Evolutionary conservation across 1,140 invertebrate genomes (phyloP).

Genomic region (Drosophila simulans): DNA sequence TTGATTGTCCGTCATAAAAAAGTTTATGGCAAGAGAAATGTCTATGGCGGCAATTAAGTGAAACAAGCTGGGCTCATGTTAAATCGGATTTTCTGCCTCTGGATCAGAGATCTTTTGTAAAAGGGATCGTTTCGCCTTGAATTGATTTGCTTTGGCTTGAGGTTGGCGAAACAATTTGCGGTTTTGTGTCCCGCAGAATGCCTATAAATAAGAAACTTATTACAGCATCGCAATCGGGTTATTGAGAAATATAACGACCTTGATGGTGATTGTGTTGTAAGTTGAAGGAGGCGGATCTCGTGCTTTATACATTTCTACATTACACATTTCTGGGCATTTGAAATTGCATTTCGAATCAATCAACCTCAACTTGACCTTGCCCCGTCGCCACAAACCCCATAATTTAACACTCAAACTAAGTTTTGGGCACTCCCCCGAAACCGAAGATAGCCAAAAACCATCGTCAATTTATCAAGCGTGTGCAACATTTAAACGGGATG

Average conservation of each 20-base stretch:
- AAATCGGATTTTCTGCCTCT: conserved; percentile 20
- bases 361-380: conserved; percentile 75
- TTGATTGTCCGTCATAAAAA: conserved; percentile 76
- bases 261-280: conserved; percentile 41
- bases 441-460: conserved; percentile 48
- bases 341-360: conserved; percentile 75
- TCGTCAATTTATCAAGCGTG: conserved; percentile 68
- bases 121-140: conserved; percentile 42
- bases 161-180: conserved; percentile 62
- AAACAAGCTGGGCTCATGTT: conserved; percentile 38
- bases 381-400: conserved; percentile 47
- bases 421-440: conserved; percentile 34
- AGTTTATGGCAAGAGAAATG: conserved; percentile 63
- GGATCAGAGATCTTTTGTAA: conserved; percentile 30
- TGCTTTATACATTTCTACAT: conserved; percentile 29
- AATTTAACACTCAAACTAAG: conserved; percentile 56
- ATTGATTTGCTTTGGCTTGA: conserved; percentile 53
- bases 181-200: conserved; percentile 50
- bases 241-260: conserved; percentile 41
- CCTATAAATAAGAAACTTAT: conserved; percentile 55
- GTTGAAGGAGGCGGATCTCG: conserved; percentile 22
- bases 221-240: conserved; percentile 48
- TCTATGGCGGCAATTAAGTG: conserved; percentile 72
- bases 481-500: conserved; percentile 69
- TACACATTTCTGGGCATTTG: conserved; percentile 37